These are phyloP conservation scores for Thalpophila matura DNA, from an alignment of 2,888 invertebrate species.

Conservation along the genomic window DNA sequence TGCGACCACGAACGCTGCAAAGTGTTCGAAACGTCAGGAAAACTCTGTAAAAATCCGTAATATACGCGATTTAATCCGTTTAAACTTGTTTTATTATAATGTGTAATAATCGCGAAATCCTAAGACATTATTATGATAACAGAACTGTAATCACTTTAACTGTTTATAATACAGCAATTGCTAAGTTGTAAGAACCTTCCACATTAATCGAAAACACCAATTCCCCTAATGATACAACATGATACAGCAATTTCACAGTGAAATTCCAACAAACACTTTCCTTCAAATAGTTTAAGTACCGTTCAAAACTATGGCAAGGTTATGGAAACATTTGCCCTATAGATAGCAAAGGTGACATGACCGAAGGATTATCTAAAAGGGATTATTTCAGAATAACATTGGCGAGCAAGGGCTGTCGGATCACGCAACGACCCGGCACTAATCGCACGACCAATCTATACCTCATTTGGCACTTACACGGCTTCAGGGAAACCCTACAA, in stretches of 20 bases:
- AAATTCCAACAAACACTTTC: neutral
- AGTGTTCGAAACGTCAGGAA: no score
- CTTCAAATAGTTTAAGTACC: neutral
- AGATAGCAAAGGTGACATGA: slow-evolving; percentile 50
- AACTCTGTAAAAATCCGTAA: no score
- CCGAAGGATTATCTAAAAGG: slow-evolving; percentile 65
- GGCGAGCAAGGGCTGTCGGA: slow-evolving; percentile 56
- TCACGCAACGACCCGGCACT: slow-evolving; percentile 64
- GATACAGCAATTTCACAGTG: neutral
- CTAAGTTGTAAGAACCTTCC: neutral
- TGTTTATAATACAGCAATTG: no score
- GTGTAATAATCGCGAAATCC: no score
- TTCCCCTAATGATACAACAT: slow-evolving; percentile 1
- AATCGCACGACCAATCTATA: slow-evolving; percentile 70
- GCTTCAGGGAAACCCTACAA: slow-evolving; percentile 71
- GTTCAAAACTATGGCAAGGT: slow-evolving; percentile 6
- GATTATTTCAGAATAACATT: slow-evolving; percentile 64
- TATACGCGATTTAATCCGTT: no score
- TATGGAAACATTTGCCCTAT: slow-evolving; percentile 38
- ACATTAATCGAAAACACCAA: neutral
- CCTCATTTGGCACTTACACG: slow-evolving; percentile 61
- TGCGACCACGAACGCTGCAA: no score
- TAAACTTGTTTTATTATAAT: no score
- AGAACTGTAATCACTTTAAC: neutral
- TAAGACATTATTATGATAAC: no score